Evolutionary conservation across 2,888 invertebrate species (phyloP), one percentile per base, ranked within the genome.

Genomic region (Eupeodes luniger): DNA sequence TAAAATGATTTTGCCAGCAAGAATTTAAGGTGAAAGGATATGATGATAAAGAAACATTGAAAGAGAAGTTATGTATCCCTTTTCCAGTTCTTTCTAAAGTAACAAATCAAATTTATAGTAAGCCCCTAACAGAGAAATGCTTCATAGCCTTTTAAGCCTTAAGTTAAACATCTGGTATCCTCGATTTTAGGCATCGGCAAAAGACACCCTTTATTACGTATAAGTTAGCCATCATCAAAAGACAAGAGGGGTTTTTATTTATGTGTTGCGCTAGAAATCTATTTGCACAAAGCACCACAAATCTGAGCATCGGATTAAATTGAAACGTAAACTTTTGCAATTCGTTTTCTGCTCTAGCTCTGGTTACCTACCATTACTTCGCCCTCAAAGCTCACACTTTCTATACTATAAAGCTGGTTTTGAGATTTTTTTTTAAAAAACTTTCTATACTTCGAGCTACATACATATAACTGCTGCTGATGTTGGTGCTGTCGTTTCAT

Each of bases 231-330:
- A 75, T 66, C 66, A 75, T 49, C 75, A 59, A 34, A 59, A 59
- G 40, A 19, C 27, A 34, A 55, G 66, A 90, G 90, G 90, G 91
- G 87, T 91, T 66, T 66, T 66, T 66, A 92, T 92, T 92, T 92
- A 92, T 92, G 92, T 91, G 91, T 91, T 92, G 90, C 91, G 91
- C 91, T 91, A 91, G 92, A 91, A 93, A 92, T 93, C 92, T 92
- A 92, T 92, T 92, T 92, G 92, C 92, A 91, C 92, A 89, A 85
- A 85, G 85, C 91, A 92, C 93, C 92, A 92, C 92, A 92, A 92
- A 92, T 92, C 92, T 92, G 91, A 91, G 92, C 92, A 90, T 89
- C 79, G 89, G 92, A 92, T 92, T 92, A 91, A 92, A 92, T 92
- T 91, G 92, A 92, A 92, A 91, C 90, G 90, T 85, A 90, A 90